A percentile compares a stretch with the other conserved stretches of the same genome.
Conservation (phyloP, 1,140 invertebrate species). For the Anoplolepis gracilipes region DNA sequence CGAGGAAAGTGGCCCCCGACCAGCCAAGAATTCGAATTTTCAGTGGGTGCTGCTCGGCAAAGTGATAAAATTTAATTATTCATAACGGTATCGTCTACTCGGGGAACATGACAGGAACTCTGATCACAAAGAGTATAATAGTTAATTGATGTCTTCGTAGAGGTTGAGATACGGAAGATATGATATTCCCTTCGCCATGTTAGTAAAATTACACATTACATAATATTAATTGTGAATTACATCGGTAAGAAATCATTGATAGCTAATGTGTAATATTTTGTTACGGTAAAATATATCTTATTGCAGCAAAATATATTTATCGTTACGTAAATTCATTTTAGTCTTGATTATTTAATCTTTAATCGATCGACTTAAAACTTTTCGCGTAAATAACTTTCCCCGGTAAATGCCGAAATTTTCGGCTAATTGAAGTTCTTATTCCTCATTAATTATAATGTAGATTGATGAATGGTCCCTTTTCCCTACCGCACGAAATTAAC, state of each 20-base stretch:
- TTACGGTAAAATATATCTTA: too few species aligned
- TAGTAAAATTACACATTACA: constrained; percentile 1
- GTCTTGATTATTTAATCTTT: constrained; percentile 5
- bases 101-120: constrained; percentile 53
- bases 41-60: constrained; percentile 28
- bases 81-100: constrained; percentile 60
- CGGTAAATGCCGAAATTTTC: constrained; percentile 46
- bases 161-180: constrained; percentile 31
- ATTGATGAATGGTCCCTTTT: constrained; percentile 43
- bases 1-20: constrained; percentile 36
- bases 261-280: neutral
- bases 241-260: neutral
- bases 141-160: constrained; percentile 54
- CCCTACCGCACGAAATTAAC: constrained; percentile 31
- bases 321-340: neutral
- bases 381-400: constrained; percentile 1
- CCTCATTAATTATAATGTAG: constrained; percentile 46
- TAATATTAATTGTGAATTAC: neutral
- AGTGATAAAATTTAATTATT: constrained; percentile 64
- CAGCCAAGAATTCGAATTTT: constrained; percentile 56
- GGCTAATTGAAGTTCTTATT: constrained; percentile 51
- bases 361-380: constrained; percentile 1
- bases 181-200: neutral
- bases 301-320: too few species aligned
- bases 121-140: constrained; percentile 51